phyloP scores from a whole-genome alignment of 2,888 invertebrate species.

The Antheraea yamamai region DNA sequence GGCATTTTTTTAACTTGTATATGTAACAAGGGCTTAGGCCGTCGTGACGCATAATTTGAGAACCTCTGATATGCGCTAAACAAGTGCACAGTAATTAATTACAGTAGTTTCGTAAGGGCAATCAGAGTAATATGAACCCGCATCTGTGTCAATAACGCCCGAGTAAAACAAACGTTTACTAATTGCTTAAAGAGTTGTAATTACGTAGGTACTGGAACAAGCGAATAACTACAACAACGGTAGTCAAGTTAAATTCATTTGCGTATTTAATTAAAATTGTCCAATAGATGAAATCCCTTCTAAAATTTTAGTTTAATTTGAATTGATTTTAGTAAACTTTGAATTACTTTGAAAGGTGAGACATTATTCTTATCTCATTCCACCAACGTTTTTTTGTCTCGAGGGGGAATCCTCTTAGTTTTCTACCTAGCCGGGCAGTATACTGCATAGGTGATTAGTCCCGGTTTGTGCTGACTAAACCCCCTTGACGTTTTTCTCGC shows the following conservation, averaged over 20 bases:
- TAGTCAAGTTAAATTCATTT: not conserved
- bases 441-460: too few relatives aligned
- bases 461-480: too few relatives aligned
- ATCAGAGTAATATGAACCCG: not conserved
- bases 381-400: too few relatives aligned
- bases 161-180: conserved; percentile 5
- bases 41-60: not conserved
- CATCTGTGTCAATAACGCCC: not conserved
- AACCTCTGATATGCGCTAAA: not conserved
- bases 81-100: not conserved
- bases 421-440: too few relatives aligned
- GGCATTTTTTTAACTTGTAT: too few relatives aligned
- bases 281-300: not conserved
- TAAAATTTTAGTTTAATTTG: not conserved
- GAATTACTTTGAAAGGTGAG: too few relatives aligned
- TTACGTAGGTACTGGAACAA: not conserved
- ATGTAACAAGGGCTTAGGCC: not conserved
- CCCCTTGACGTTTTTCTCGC: too few relatives aligned
- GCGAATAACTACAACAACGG: not conserved
- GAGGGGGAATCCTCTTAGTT: too few relatives aligned
- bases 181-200: conserved; percentile 8
- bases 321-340: conserved; percentile 6
- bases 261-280: not conserved
- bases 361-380: too few relatives aligned
- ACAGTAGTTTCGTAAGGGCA: not conserved